Base-by-base conservation (phyloP, 2,888 invertebrate genomes). In the Sinodicranocentrus sp. region DNA sequence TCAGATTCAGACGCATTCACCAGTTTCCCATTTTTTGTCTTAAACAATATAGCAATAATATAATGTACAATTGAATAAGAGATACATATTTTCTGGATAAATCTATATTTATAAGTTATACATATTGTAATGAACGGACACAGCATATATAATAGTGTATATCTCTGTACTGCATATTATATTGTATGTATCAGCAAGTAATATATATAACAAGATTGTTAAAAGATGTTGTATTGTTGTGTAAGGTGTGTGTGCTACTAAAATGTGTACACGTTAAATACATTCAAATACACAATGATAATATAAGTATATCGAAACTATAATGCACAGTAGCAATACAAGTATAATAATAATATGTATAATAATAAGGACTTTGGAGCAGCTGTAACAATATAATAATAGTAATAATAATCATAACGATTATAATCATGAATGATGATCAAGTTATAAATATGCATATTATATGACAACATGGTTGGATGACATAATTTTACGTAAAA, bases 21-120 rank as follows among this genome's bases (percentile, higher is more conserved):
- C 52, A 75, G 48, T 48, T 63, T 72, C 72, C 23, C 43, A 67
- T 70, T 33, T 54, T 70, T 70, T 52, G 17, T 70, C 52, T 52
- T 71, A 57, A 79, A 72, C 71, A 33, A 33, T 33, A 33, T 33
- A 33, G 33, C 33, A 33, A 33, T 33, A 72, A 80, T 80, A 67
- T 71, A 80, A 72, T 80, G 72, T 80, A 80, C 80, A 80, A 57
- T 79, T 80, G 72, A 54, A 65, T 72, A 72, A 65, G 80, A 80
- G 72, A 72, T 80, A 72, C 68, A 79, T 44, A 71, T 33, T 33
- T 10, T 33, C 33, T 33, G 33, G 33, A 65, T 68, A 67, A 63
- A 57, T n/a, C 23, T 59, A 70, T 19, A 54, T 70, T 21, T 44
- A 67, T 23, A 44, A 23, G 70, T 70, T 44, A 19, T 68, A 44